phyloP scores from a whole-genome alignment of 2,797 vertebrate genomes.

The Tragopan temminckii region DNA sequence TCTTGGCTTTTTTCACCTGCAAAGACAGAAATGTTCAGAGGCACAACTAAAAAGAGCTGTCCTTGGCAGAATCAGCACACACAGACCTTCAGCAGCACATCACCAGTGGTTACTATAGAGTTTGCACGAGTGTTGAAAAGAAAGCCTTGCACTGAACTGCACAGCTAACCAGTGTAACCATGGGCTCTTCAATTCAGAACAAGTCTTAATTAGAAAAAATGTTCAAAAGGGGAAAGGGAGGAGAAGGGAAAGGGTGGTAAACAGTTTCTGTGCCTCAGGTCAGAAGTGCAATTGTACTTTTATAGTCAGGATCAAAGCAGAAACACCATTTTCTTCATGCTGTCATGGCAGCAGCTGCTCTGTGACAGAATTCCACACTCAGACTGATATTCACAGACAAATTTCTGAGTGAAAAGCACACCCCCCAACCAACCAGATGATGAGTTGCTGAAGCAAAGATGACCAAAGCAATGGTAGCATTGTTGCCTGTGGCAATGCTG shows the following conservation, averaged over 20 bases:
- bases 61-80: not conserved
- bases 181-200: not conserved
- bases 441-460: not conserved
- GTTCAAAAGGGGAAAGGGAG: not conserved
- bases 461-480: not conserved
- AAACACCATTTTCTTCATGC: not conserved
- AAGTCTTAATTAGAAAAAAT: not conserved
- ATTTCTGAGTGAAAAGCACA: rapidly evolving
- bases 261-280: no score
- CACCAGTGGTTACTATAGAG: not conserved
- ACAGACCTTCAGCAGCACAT: not conserved
- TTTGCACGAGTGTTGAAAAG: not conserved
- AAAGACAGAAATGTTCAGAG: slow-evolving; percentile 59
- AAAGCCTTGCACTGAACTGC: not conserved
- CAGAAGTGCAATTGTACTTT: not conserved
- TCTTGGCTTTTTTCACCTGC: slow-evolving; percentile 94
- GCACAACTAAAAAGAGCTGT: not conserved
- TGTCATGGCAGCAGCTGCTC: rapidly evolving
- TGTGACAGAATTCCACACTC: not conserved
- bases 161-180: not conserved
- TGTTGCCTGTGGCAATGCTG: no score
- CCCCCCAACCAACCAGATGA: rapidly evolving
- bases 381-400: rapidly evolving
- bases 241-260: no score
- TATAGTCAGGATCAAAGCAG: not conserved